Conservation (phyloP, 2,797 vertebrate species). For the Podargus strigoides region DNA sequence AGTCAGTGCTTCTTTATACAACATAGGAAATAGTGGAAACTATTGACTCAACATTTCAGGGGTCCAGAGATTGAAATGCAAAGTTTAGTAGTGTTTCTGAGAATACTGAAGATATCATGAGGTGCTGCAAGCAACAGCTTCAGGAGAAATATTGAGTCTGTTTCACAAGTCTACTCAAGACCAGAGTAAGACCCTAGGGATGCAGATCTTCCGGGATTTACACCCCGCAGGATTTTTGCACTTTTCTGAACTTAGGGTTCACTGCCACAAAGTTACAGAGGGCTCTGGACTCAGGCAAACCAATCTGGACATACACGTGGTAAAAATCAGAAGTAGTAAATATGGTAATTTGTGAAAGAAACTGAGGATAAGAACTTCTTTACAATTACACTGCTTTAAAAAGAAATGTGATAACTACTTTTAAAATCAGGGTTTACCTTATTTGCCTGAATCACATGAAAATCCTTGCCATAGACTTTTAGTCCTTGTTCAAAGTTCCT, state of each 20-base stretch:
- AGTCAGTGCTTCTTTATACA: background rate
- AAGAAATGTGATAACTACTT: background rate
- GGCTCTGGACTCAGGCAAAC: background rate
- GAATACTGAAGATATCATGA: background rate
- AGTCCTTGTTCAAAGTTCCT: conserved; percentile 94
- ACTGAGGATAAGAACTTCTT: background rate
- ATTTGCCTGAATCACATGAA: conserved; percentile 94
- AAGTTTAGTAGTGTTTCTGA: background rate
- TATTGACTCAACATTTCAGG: background rate
- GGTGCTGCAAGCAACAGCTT: background rate
- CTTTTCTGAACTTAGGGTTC: background rate
- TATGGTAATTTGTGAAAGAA: background rate
- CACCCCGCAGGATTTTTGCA: background rate
- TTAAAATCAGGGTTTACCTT: conserved; percentile 78
- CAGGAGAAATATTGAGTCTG: background rate
- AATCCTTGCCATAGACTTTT: conserved; percentile 95
- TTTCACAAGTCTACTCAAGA: background rate
- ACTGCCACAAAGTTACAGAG: background rate
- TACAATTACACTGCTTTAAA: background rate
- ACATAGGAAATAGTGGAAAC: background rate
- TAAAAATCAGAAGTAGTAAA: background rate
- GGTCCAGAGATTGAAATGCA: background rate
- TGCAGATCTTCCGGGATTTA: accelerated
- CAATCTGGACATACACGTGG: background rate
- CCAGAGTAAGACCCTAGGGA: background rate